Evolutionary conservation across 2,113 vertebrate species (phyloP).

Genomic region (Pterophyllum scalare): DNA sequence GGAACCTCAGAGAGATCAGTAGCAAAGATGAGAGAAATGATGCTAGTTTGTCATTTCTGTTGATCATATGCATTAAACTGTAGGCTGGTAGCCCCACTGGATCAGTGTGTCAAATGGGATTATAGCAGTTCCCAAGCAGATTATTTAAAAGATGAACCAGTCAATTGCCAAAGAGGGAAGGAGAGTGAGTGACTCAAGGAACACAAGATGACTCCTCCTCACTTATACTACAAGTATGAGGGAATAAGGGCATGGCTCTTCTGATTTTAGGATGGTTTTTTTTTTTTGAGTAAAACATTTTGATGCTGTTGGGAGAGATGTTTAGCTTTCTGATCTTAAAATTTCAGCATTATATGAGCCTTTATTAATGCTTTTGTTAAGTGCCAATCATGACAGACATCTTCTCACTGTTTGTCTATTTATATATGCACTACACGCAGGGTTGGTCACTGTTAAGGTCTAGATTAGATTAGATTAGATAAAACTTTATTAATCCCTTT

Average conservation of each 20-base stretch:
- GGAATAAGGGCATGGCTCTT: conserved; percentile 11
- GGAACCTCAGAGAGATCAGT: neutral
- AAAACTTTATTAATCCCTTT: too few relatives aligned
- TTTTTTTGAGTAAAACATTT: neutral
- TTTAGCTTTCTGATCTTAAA: neutral
- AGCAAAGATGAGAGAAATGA: neutral
- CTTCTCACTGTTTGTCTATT: too few relatives aligned
- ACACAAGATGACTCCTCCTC: neutral
- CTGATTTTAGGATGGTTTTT: neutral
- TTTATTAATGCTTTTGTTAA: neutral
- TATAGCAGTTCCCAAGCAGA: conserved; percentile 1
- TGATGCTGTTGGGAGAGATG: neutral
- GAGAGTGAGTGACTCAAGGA: conserved; percentile 16
- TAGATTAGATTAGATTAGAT: too few relatives aligned
- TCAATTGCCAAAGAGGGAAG: neutral
- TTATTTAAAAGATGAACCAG: neutral
- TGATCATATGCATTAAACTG: neutral
- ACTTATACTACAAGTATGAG: conserved; percentile 3
- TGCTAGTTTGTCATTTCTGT: neutral
- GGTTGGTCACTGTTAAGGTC: too few relatives aligned
- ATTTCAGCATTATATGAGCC: neutral
- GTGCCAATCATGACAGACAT: too few relatives aligned
- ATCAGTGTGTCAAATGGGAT: conserved; percentile 8
- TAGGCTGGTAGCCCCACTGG: neutral
- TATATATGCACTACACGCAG: too few relatives aligned